Base-by-base conservation (phyloP, 2,797 vertebrate genomes). In the Manis pentadactyla region DNA sequence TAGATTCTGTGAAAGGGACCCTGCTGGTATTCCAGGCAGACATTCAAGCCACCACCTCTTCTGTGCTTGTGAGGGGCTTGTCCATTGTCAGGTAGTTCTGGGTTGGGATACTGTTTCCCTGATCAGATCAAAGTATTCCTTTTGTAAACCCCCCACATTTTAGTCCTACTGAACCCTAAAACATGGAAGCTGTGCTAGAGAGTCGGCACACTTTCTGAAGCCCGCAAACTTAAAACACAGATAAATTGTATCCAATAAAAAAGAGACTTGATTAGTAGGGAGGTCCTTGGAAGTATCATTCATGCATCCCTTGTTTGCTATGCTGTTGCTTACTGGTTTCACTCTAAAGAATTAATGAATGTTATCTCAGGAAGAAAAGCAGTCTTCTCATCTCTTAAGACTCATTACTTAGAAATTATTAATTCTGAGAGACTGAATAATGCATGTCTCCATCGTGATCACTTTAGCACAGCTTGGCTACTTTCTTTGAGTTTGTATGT, bases 351-450 rank as follows among this genome's bases (percentile, higher is more conserved):
- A 94, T 89, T 75, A 96, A 94, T 39, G 31, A 96, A 95, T 49
- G 19, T 29, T 73, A 14, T 84, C 57, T 87, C 39, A 81, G 89
- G n/a, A 92, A 93, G 91, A 87, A 95, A 94, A 92, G 71, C 42
- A 68, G 37, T 85, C 19, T 53, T 89, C 68, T 87, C 59, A 46
- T 96, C 53, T 57, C 59, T 78, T 69, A 90, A 91, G 88, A 63
- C 69, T 82, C 64, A 75, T 81, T 86, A 88, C 87, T 96, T 93
- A 87, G 75, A 93, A 95, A 77, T 82, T 59, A 83, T 29, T 95
- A 93, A 94, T 94, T 91, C 61, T 29, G 42, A 87, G 63, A 88
- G 68, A 73, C n/a, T 73, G n/a, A 92, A 75, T 81, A 96, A 73
- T 59, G 31, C 0, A 2, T n/a, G 53, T 69, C 11, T 77, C 7